Percentiles rank a stretch among this genome's conserved stretches.
phyloP scores from a whole-genome alignment of 2,797 vertebrate species.

The Australoheros facetus region DNA sequence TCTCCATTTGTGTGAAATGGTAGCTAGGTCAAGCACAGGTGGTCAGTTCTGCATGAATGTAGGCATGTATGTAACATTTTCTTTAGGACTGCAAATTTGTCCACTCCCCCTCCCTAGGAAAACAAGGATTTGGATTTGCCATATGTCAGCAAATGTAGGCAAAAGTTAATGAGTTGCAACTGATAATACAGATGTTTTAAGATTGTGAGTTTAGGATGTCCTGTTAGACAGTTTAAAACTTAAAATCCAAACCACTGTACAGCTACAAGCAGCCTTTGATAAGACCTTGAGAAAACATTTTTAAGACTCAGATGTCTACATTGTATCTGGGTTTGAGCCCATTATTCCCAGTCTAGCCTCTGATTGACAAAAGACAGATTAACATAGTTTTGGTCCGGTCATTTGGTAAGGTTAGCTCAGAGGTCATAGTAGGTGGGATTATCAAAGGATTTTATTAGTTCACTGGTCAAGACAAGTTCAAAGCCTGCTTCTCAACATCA shows the following conservation, averaged over 20 bases:
- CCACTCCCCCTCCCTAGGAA: constrained; percentile 38
- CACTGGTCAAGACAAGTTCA: constrained; percentile 53
- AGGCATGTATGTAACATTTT: constrained; percentile 58
- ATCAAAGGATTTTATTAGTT: constrained; percentile 51
- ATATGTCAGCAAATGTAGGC: constrained; percentile 50
- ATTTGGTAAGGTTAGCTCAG: constrained; percentile 35
- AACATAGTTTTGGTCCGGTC: constrained; percentile 51
- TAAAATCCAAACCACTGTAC: constrained; percentile 7
- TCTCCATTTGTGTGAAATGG: constrained; percentile 72
- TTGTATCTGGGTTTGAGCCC: constrained; percentile 30
- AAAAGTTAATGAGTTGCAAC: constrained; percentile 40
- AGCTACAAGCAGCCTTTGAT: neutral
- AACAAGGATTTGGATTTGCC: constrained; percentile 57
- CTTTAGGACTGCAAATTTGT: constrained; percentile 49
- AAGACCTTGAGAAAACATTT: constrained; percentile 14
- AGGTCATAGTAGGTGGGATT: constrained; percentile 51
- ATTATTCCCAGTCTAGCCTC: constrained; percentile 41
- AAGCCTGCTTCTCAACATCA: constrained; percentile 33
- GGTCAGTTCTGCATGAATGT: constrained; percentile 62
- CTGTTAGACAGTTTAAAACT: constrained; percentile 6
- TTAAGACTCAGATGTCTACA: constrained; percentile 11
- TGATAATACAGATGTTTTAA: constrained; percentile 39
- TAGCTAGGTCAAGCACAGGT: constrained; percentile 69
- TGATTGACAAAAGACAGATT: constrained; percentile 56
- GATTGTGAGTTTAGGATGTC: constrained; percentile 6